These are phyloP conservation scores for Aurelia coerulea DNA, from an alignment of 30 jellyfish, hydroid and myxozoan species.

Conservation along the genomic window DNA sequence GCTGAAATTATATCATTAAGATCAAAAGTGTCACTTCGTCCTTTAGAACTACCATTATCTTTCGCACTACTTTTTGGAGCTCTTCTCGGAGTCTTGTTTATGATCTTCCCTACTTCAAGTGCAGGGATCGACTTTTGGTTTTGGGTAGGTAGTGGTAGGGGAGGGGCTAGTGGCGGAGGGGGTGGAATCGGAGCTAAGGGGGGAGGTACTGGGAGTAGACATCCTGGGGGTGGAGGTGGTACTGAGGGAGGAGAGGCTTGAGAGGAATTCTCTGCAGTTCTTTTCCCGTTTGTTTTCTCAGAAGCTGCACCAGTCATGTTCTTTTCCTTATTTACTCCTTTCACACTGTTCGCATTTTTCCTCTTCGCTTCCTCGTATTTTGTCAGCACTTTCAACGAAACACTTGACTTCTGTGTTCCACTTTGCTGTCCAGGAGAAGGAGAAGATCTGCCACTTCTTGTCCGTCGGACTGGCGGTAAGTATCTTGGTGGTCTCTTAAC, in stretches of 20 bases:
- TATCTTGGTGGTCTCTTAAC: conserved; percentile 85
- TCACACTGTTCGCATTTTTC: neutral
- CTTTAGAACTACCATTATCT: neutral
- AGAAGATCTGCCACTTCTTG: conserved; percentile 66
- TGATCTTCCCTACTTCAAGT: neutral
- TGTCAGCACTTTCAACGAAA: conserved; percentile 1
- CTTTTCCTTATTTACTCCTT: neutral
- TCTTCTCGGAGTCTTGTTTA: neutral
- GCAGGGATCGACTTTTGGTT: neutral
- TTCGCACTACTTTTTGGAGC: neutral
- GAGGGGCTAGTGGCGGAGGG: conserved; percentile 74
- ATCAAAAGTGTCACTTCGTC: conserved; percentile 40
- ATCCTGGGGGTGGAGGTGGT: conserved; percentile 53
- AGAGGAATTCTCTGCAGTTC: neutral
- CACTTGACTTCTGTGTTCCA: conserved; percentile 3
- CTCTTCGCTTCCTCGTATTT: conserved; percentile 25
- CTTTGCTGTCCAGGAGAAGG: conserved; percentile 12
- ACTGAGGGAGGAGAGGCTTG: conserved; percentile 36
- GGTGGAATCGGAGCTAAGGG: conserved; percentile 63
- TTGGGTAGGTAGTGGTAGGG: conserved; percentile 64
- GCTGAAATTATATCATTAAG: conserved; percentile 51
- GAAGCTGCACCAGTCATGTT: neutral
- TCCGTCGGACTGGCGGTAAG: conserved; percentile 85
- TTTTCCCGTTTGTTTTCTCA: neutral
- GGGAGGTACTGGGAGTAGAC: neutral